Base-by-base conservation (phyloP, 92 coral and sea anemone species). In the Desmophyllum pertusum region DNA sequence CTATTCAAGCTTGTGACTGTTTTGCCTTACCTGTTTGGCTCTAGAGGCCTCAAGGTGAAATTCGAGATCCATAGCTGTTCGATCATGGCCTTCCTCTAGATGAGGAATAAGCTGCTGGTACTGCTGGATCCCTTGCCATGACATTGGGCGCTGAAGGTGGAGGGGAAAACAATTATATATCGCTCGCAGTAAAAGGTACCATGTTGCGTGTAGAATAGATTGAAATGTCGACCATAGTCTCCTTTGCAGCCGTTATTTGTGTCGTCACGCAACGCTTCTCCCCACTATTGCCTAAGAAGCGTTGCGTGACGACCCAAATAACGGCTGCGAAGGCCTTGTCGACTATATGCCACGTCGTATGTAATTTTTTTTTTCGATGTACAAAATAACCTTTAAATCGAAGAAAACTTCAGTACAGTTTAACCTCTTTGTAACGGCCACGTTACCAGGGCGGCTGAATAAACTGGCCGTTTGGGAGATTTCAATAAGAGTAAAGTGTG, bases 41-140 rank as follows among this genome's bases (percentile, higher is more conserved):
- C 89, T 90, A 4, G 95, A 90, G 39, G 95, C 91, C 61, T 95
- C 98, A 0, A 88, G 88, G 66, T 96, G 95, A 43, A 87, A 66
- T 43, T 96, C 98, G 1, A 90, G 90, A 45, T 96, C 98, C 70
- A 86, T 41, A 30, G 92, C 85, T 33, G 95, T 83, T 48, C 85
- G 35, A 4, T 19, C 77, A 57, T 84, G 85, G 6, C 85, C 73
- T 55, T 81, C 70, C 27, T 61, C 84, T 11, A 70, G 23, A 19
- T 40, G 74, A 38, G 78, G 85, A 17, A 73, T 84, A 50, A 91
- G 89, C 52, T 91, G 95, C 38, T 94, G 98, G 70, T 86, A 94
- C 39, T 92, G 95, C 71, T 92, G 98, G 15, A 94, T 81, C n/a
- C 93, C 98, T 85, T 96, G 99, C 99, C 99, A 96, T n/a, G 99